A percentile compares a stretch with the other conserved stretches of the same genome.
These are phyloP conservation scores for Solea senegalensis DNA, from an alignment of 2,113 vertebrate species.

Conservation along the genomic window DNA sequence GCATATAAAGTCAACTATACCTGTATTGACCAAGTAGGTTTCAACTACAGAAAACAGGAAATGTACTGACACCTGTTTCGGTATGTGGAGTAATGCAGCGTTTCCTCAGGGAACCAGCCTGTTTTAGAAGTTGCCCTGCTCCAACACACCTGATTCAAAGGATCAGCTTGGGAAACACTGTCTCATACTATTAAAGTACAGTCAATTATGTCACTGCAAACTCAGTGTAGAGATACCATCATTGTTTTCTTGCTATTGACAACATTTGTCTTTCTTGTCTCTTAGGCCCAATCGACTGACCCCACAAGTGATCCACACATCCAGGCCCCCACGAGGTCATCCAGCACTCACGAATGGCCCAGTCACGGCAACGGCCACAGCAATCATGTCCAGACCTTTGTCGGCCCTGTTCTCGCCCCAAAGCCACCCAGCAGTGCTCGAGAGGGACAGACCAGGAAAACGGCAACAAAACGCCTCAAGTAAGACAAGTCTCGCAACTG, in stretches of 20 bases:
- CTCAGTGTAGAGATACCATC: background rate
- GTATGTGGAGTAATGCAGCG: no score
- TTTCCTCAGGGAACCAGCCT: no score
- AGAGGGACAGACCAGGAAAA: conserved; percentile 82
- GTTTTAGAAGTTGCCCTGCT: no score
- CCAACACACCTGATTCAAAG: no score
- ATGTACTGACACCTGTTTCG: no score
- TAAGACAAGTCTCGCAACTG: conserved; percentile 75
- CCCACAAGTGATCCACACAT: conserved; percentile 68
- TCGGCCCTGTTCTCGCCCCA: conserved; percentile 79
- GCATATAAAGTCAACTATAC: background rate
- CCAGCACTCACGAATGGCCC: conserved; percentile 59
- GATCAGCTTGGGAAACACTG: no score
- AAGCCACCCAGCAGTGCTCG: conserved; percentile 85
- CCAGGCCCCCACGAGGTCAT: conserved; percentile 64
- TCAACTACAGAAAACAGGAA: background rate
- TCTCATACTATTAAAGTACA: background rate
- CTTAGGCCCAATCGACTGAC: conserved; percentile 83
- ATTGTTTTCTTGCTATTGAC: background rate
- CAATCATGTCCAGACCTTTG: conserved; percentile 73
- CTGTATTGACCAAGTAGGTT: background rate
- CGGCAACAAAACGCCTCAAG: conserved; percentile 85
- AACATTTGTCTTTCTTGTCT: conserved; percentile 12
- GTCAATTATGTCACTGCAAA: background rate
- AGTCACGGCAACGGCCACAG: conserved; percentile 66